phyloP scores from a whole-genome alignment of 2,888 invertebrate genomes.

The Rhagophthalmus giganteus region DNA sequence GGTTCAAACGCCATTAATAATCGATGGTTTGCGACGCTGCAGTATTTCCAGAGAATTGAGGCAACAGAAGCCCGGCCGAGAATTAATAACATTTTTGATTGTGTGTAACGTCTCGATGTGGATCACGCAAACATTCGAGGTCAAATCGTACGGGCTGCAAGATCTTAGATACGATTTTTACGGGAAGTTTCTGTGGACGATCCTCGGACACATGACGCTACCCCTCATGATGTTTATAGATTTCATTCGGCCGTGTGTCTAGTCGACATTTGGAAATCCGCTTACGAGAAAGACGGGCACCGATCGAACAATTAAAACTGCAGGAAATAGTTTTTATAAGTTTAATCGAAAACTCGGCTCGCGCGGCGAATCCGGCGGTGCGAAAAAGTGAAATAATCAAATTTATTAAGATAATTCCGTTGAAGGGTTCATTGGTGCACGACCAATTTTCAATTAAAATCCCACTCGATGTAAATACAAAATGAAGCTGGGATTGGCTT shows the following conservation, averaged over 20 bases:
- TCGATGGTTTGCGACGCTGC: slow-evolving; percentile 75
- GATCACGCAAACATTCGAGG: slow-evolving; percentile 73
- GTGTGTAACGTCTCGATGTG: slow-evolving; percentile 78
- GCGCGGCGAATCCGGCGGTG: too few species aligned
- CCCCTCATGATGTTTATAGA: slow-evolving; percentile 78
- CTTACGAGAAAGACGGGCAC: slow-evolving; percentile 61
- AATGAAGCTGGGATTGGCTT: slow-evolving; percentile 47
- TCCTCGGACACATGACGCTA: slow-evolving; percentile 71
- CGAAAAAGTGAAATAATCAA: slow-evolving; percentile 34
- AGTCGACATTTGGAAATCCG: slow-evolving; percentile 77
- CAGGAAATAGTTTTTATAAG: too few species aligned
- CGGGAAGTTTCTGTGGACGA: slow-evolving; percentile 71
- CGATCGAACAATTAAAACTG: slow-evolving; percentile 3
- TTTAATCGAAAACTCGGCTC: slow-evolving; percentile 2
- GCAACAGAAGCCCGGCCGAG: slow-evolving; percentile 71
- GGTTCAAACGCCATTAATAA: slow-evolving; percentile 73
- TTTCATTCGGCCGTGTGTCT: slow-evolving; percentile 80
- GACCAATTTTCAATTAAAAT: slow-evolving; percentile 43
- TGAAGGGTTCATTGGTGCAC: slow-evolving; percentile 42
- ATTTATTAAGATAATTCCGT: slow-evolving; percentile 31
- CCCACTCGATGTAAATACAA: slow-evolving; percentile 34
- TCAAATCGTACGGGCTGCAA: slow-evolving; percentile 60
- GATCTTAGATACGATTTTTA: slow-evolving; percentile 67
- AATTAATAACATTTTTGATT: slow-evolving; percentile 74
- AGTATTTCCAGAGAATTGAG: slow-evolving; percentile 67